Evolutionary conservation across 2,888 invertebrate genomes (phyloP), one percentile per base, ranked within the genome.

Genomic region (Caenorhabditis sp.): DNA sequence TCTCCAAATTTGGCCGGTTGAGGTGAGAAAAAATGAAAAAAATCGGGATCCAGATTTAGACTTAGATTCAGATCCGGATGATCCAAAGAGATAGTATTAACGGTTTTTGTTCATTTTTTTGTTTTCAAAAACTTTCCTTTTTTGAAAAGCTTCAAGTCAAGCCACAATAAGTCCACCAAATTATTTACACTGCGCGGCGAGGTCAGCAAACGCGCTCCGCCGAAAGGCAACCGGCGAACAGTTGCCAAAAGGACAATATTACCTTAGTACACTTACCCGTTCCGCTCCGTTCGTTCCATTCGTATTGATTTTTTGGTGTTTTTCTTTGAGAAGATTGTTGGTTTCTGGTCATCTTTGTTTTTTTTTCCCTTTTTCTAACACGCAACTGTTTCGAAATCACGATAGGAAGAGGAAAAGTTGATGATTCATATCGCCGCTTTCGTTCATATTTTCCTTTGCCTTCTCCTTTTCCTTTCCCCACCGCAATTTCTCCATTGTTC

Each of bases 131-230:
- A 32, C 32, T 6, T 32, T 4, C 32, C 4, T 32, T 32, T 32
- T 32, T 32, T 32, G 32, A 6, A 6, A 32, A 4, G 32, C n/a
- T n/a, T n/a, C n/a, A n/a, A n/a, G n/a, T n/a, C n/a, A n/a, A n/a
- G n/a, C n/a, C n/a, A n/a, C n/a, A n/a, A n/a, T 18, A n/a, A 9
- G 18, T 47, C 47, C 47, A 6, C 26, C 65, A 15, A 0, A 0
- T 9, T 58, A 50, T 67, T 72, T 64, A 72, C 72, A 72, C 64
- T 64, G 64, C 64, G 50, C 64, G 40, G 22, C n/a, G n/a, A 28
- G 32, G 64, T 55, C 28, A 47, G 74, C 18, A 72, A 72, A 3
- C 18, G 74, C 74, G 74, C 74, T 28, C 74, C 20, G 35, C 13
- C 18, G 72, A 26, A 58, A n/a, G 13, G n/a, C 15, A 18, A 26